Percentiles rank a stretch among this genome's conserved stretches.
Evolutionary conservation across 2,113 vertebrate species (phyloP).

Genomic region (Crypturellus undulatus): DNA sequence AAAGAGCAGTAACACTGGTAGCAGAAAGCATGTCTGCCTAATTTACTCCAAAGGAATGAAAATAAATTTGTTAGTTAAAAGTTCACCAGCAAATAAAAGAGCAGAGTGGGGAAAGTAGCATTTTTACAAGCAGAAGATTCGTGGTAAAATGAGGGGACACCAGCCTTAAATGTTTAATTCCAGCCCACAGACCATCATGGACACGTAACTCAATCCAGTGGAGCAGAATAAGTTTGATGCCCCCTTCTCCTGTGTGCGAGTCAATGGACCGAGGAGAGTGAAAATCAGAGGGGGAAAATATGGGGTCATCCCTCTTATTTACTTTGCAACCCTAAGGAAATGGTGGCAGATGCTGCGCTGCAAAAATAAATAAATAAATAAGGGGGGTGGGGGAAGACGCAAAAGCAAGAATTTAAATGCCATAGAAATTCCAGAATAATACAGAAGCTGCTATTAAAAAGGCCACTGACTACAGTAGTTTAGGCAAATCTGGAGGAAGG

Average conservation of each 20-base stretch:
- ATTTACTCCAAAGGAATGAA: neutral
- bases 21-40: neutral
- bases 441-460: neutral
- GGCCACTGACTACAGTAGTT: neutral
- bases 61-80: neutral
- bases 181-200: fast-evolving
- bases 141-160: fast-evolving
- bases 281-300: neutral
- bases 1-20: neutral
- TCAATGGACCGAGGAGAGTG: fast-evolving
- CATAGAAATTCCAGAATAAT: neutral
- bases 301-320: neutral
- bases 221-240: fast-evolving
- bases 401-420: neutral
- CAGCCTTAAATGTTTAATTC: fast-evolving
- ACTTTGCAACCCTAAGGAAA: neutral
- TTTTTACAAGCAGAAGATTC: neutral
- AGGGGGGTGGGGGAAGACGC: neutral
- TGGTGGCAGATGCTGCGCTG: neutral
- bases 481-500: neutral
- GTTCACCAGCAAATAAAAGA: neutral
- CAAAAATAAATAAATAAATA: too few relatives aligned
- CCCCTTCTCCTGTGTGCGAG: fast-evolving
- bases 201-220: neutral
- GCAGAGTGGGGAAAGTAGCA: neutral